Conservation (phyloP, 2,113 vertebrate species). For the Menidia beryllina region DNA sequence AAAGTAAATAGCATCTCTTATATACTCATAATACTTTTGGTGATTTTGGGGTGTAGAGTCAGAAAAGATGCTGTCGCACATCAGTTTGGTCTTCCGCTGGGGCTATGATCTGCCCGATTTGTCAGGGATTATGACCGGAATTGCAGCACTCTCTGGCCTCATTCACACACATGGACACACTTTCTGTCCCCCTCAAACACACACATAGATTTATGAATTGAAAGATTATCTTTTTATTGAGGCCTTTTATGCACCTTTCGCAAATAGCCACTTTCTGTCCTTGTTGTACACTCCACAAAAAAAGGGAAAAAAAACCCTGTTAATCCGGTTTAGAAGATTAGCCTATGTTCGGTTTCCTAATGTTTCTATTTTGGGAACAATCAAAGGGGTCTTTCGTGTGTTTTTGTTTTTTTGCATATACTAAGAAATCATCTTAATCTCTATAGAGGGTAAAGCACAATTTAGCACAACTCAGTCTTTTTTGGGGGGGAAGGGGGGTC, state of each 20-base stretch:
- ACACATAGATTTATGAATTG: slow-evolving; percentile 1
- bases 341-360: slow-evolving; percentile 23
- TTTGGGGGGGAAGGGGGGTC: no score
- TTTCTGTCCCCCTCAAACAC: slow-evolving; percentile 7
- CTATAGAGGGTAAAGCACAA: background rate
- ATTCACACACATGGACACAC: background rate
- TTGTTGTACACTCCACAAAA: slow-evolving; percentile 45
- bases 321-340: slow-evolving; percentile 53
- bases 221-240: slow-evolving; percentile 29
- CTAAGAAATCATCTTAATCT: slow-evolving; percentile 13
- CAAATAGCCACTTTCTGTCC: slow-evolving; percentile 33
- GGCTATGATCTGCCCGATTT: slow-evolving; percentile 62
- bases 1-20: background rate
- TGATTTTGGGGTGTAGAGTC: slow-evolving; percentile 37
- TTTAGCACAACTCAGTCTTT: no score
- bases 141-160: slow-evolving; percentile 15
- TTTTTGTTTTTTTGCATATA: background rate
- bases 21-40: slow-evolving; percentile 23
- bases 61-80: slow-evolving; percentile 56
- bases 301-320: no score
- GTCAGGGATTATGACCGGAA: slow-evolving; percentile 54
- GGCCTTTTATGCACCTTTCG: slow-evolving; percentile 40
- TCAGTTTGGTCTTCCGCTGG: slow-evolving; percentile 48
- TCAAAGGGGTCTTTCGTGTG: slow-evolving; percentile 25
- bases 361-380: slow-evolving; percentile 54